Base-by-base conservation (phyloP, 2,797 vertebrate species). In the Monodelphis domestica region DNA sequence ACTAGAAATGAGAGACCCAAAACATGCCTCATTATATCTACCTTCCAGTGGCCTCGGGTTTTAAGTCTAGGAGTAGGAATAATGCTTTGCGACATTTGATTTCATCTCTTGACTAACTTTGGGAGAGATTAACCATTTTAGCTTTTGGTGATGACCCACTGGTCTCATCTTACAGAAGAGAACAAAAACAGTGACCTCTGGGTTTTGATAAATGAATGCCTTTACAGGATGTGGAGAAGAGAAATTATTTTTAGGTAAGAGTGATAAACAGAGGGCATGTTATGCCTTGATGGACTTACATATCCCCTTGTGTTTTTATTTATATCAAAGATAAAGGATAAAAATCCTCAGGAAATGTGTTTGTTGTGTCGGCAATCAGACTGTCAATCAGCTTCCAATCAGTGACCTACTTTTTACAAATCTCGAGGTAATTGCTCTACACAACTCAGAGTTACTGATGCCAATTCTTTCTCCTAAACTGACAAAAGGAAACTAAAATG, bases 331-430 rank as follows among this genome's bases (percentile, higher is more conserved):
- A 55, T 88, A 38, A 78, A 24, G 7, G 29, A 55, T n/a, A 90
- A 21, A 53, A 4, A 0, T 0, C n/a, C 91, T 89, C 33, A 54
- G 33, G 70, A 87, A 52, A 92, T 29, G 10, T 52, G 21, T 54
- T 57, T 91, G 38, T 1, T 63, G 63, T 30, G 26, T 89, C 24
- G 51, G 90, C 11, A 70, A 91, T n/a, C 70, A 24, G 96, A 54
- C 52, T 57, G 54, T 91, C 91, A 52, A 93, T 87, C 30, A 93
- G 56, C 53, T 56, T 91, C 45, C 55, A 93, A 96, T 78, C 53
- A 45, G 87, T 88, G 50, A 54, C 54, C 45, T 45, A 51, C 21
- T 33, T 91, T 95, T 56, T 90, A 53, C 91, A 88, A 87, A 54
- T 93, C 29, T 90, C 30, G 90, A 50, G 70, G 70, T 84, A 84